A percentile compares a stretch with the other conserved stretches of the same genome.
Evolutionary conservation across 2,797 vertebrate species (phyloP).

Genomic region (Clamator glandarius): DNA sequence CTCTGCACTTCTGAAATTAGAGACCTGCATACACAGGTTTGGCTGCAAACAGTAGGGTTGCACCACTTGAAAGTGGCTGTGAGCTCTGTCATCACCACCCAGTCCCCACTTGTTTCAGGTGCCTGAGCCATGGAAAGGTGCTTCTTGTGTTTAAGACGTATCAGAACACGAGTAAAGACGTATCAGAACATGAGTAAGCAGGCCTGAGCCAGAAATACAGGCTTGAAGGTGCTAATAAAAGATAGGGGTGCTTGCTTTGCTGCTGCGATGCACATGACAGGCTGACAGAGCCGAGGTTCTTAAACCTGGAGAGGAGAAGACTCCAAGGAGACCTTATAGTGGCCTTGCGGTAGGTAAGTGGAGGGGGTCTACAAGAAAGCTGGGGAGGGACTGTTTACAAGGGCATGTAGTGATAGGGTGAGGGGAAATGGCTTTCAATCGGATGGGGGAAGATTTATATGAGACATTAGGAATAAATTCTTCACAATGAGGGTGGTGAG

Average conservation of each 20-base stretch:
- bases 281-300: no score
- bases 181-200: fast-evolving
- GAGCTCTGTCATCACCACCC: fast-evolving
- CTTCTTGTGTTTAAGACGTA: neutral
- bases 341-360: no score
- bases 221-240: no score
- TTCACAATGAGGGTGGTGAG: no score
- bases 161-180: fast-evolving
- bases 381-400: no score
- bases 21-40: fast-evolving
- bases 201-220: neutral
- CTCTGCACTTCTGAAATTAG: neutral
- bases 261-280: fast-evolving
- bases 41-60: neutral
- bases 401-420: no score
- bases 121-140: fast-evolving
- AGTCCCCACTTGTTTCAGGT: neutral
- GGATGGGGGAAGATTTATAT: no score
- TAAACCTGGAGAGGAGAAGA: no score
- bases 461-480: no score
- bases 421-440: no score
- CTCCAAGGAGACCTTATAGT: no score
- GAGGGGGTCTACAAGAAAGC: no score
- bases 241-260: neutral
- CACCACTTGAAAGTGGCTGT: fast-evolving